Conservation (phyloP, 2,888 invertebrate species). For the Cacoxenus indagator region DNA sequence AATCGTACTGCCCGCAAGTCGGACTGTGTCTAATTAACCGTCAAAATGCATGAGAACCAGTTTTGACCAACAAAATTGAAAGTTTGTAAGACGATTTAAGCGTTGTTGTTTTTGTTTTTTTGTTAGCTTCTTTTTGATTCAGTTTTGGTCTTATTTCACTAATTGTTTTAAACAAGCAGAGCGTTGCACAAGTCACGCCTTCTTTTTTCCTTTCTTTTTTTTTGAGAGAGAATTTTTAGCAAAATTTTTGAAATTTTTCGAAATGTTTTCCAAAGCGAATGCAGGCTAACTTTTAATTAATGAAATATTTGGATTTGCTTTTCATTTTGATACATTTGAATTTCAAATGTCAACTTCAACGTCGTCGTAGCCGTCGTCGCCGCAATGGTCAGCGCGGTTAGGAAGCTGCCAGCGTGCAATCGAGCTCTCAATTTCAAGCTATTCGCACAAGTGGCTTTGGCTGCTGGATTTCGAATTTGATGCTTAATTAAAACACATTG, state of each 20-base stretch:
- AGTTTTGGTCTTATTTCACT: too few relatives aligned
- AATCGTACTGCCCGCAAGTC: neutral
- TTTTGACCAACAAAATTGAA: neutral
- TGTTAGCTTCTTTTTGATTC: too few relatives aligned
- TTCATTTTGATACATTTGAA: neutral
- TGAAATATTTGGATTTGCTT: neutral
- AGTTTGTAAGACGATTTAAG: neutral
- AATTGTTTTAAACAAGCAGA: too few relatives aligned
- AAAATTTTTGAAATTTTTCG: neutral
- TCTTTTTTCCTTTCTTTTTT: neutral
- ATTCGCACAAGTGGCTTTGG: too few relatives aligned
- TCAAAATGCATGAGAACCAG: slow-evolving; percentile 5
- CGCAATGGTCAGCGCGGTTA: too few relatives aligned
- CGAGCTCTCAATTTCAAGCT: too few relatives aligned
- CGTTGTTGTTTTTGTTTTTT: neutral
- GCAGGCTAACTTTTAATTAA: neutral
- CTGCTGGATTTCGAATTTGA: too few relatives aligned
- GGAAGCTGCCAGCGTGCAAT: too few relatives aligned
- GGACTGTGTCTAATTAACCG: slow-evolving; percentile 3
- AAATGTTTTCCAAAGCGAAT: slow-evolving; percentile 2
- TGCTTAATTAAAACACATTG: slow-evolving; percentile 15
- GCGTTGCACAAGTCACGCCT: neutral
- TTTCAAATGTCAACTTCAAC: neutral
- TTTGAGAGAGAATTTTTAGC: neutral
- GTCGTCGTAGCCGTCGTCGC: too few relatives aligned